phyloP scores from a whole-genome alignment of 2,113 vertebrate genomes.

The Gulo gulo region DNA sequence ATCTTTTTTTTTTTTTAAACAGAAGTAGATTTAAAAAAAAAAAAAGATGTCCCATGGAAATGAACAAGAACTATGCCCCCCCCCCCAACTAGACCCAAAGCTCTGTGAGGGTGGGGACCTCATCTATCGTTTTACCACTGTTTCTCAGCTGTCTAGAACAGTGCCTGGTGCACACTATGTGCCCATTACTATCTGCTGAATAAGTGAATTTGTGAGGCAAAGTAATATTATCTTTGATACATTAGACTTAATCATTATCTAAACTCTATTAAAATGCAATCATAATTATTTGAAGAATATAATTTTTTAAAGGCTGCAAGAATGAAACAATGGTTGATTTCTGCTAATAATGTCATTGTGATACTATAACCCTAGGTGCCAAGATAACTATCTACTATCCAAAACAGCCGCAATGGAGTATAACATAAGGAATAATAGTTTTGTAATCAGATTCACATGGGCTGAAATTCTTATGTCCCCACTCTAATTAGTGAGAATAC shows the following conservation, averaged over 20 bases:
- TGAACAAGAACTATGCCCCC: background rate
- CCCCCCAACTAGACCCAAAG: background rate
- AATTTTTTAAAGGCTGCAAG: background rate
- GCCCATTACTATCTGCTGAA: background rate
- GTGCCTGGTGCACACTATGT: no score
- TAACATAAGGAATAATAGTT: background rate
- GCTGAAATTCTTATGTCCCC: background rate
- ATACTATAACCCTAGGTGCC: background rate
- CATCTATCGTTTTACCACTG: background rate
- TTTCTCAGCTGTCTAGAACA: background rate
- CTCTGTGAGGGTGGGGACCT: background rate
- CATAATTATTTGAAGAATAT: background rate
- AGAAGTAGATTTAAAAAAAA: background rate
- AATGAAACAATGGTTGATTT: background rate
- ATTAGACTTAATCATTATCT: background rate
- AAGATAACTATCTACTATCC: background rate
- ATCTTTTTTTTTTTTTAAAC: background rate
- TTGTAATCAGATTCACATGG: background rate
- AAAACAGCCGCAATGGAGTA: background rate
- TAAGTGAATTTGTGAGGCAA: background rate
- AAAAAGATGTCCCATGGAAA: background rate
- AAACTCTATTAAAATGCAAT: background rate
- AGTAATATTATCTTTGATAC: background rate
- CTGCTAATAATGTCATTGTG: background rate
- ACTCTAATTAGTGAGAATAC: background rate